Evolutionary conservation across 1,140 invertebrate genomes (phyloP).

Genomic region (Palaemon carinicauda): DNA sequence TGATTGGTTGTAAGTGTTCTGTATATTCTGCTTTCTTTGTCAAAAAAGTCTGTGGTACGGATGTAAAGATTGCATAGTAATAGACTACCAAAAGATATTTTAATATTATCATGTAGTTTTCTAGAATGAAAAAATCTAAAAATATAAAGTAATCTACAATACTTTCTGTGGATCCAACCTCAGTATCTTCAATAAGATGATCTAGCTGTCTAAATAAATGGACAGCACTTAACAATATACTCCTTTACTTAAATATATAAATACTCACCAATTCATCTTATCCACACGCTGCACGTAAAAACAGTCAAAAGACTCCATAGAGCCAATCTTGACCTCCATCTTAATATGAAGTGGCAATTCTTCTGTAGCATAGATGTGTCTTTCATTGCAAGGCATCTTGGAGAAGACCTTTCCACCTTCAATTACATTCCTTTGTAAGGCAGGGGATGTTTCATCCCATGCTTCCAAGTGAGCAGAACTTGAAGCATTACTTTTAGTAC

Average conservation of each 20-base stretch:
- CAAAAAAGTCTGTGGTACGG: no score
- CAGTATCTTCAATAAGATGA: neutral
- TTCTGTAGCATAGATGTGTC: neutral
- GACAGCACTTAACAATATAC: neutral
- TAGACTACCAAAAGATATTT: no score
- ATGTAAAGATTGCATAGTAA: no score
- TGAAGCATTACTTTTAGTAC: neutral
- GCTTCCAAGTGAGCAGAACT: neutral
- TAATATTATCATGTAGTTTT: no score
- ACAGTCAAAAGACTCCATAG: neutral
- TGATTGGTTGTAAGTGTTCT: no score
- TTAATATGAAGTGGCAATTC: constrained; percentile 4
- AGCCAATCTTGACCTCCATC: neutral
- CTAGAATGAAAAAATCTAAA: no score
- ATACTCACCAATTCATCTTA: neutral
- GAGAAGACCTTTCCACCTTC: no score
- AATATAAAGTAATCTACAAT: no score
- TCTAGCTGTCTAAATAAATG: neutral
- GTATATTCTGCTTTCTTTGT: no score
- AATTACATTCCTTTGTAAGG: no score
- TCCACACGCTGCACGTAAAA: constrained; percentile 33
- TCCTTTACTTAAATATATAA: neutral
- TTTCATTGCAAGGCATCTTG: neutral
- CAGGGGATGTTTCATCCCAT: neutral
- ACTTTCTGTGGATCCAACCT: no score